Conservation (phyloP, 2,113 vertebrate species). For the Bettongia penicillata region DNA sequence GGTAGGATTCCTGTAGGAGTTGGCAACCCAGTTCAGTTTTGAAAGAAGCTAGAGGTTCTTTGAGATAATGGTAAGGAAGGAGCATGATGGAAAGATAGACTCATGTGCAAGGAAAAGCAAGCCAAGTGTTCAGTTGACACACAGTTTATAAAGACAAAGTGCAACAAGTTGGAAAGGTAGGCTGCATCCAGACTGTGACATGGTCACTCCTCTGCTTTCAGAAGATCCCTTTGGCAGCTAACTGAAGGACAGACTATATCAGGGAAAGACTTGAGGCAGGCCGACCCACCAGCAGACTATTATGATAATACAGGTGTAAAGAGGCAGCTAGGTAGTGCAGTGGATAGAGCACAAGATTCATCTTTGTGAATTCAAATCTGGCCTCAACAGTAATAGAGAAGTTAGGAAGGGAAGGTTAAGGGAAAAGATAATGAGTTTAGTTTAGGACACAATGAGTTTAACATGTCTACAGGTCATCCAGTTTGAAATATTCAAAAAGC, state of each 20-base stretch:
- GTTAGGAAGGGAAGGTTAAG: too few species aligned
- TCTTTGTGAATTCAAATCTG: background rate
- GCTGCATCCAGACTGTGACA: background rate
- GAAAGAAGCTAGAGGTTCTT: background rate
- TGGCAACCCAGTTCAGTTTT: background rate
- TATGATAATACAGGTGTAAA: too few species aligned
- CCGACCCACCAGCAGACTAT: background rate
- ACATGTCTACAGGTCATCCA: too few species aligned
- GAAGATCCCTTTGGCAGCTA: background rate
- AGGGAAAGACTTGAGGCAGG: background rate
- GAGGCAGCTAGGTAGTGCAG: background rate
- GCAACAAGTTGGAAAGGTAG: background rate
- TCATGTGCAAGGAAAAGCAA: background rate
- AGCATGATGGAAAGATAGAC: background rate
- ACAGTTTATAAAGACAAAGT: background rate
- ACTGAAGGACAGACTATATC: background rate
- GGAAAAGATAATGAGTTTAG: too few species aligned
- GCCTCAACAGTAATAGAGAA: background rate
- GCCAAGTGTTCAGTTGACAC: background rate
- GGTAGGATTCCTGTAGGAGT: background rate
- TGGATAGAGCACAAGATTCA: background rate
- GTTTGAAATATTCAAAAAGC: too few species aligned
- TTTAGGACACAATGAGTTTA: too few species aligned
- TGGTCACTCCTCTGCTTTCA: background rate
- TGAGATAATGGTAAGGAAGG: background rate